A percentile compares a stretch with the other conserved stretches of the same genome.
phyloP scores from a whole-genome alignment of 2,888 invertebrate species.

The Danaus chrysippus region DNA sequence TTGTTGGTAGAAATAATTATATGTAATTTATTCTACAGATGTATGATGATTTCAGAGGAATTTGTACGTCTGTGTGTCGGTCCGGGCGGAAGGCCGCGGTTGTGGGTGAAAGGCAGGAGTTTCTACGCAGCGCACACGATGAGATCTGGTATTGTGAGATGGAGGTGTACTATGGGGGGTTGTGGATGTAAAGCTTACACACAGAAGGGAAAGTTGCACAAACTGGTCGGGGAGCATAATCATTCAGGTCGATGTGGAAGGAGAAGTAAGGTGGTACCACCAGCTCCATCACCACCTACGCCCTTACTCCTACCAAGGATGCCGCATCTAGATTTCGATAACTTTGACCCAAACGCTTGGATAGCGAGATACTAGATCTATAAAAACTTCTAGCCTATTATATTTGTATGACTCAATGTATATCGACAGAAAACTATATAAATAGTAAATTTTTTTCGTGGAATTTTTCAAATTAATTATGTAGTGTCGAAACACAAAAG shows the following conservation, averaged over 20 bases:
- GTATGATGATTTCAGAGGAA: conserved; percentile 52
- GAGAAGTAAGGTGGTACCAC: conserved; percentile 40
- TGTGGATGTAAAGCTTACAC: conserved; percentile 75
- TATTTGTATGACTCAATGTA: background rate
- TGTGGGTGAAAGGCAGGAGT: conserved; percentile 73
- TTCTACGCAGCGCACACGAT: conserved; percentile 75
- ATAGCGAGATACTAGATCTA: conserved; percentile 55
- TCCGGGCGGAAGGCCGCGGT: conserved; percentile 68
- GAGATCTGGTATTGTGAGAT: conserved; percentile 72
- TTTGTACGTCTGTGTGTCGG: conserved; percentile 67
- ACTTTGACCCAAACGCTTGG: conserved; percentile 70
- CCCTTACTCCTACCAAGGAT: conserved; percentile 59
- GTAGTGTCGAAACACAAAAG: background rate
- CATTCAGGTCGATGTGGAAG: conserved; percentile 65
- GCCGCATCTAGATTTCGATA: conserved; percentile 59
- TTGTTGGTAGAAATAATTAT: conserved; percentile 10
- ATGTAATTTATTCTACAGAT: conserved; percentile 18
- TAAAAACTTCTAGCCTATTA: background rate
- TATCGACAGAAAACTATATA: background rate
- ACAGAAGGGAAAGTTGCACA: conserved; percentile 67
- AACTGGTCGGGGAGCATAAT: conserved; percentile 71
- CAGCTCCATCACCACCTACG: conserved; percentile 46
- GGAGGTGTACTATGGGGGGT: conserved; percentile 75
- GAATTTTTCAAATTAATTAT: too few relatives aligned
- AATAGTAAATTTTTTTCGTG: too few relatives aligned